These are phyloP conservation scores for Zoanthus sansibaricus DNA, from an alignment of 92 coral and sea anemone genomes.

Conservation along the genomic window DNA sequence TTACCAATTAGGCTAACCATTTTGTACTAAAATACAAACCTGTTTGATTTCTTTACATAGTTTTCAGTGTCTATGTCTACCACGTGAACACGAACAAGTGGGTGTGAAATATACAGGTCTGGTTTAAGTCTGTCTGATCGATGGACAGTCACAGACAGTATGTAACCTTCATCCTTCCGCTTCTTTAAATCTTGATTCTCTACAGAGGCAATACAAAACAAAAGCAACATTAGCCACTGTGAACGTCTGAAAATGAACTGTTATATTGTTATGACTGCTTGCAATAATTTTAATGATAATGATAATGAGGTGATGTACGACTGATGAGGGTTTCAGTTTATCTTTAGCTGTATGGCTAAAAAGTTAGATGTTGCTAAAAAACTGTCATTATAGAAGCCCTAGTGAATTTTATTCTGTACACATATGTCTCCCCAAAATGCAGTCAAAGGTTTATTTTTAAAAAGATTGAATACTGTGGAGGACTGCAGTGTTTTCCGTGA, in stretches of 20 bases:
- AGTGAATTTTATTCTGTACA: no score
- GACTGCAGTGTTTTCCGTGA: no score
- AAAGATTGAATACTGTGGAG: no score
- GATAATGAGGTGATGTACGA: neutral
- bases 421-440: no score
- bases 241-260: neutral
- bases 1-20: no score
- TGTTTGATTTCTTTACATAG: slow-evolving; percentile 90
- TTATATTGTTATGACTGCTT: neutral
- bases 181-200: slow-evolving; percentile 62
- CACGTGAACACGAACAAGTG: slow-evolving; percentile 95
- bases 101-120: slow-evolving; percentile 88
- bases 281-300: neutral
- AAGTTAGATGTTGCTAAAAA: no score
- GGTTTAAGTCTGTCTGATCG: slow-evolving; percentile 93
- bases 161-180: slow-evolving; percentile 81
- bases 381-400: no score
- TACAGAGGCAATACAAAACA: neutral
- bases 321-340: no score
- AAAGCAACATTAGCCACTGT: neutral
- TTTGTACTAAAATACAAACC: slow-evolving; percentile 51
- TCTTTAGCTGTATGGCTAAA: no score
- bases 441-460: no score
- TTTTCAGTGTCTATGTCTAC: slow-evolving; percentile 92
- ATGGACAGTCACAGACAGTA: slow-evolving; percentile 90